These are phyloP conservation scores for Cephalotes varians DNA, from an alignment of 2,888 invertebrate genomes.

Conservation along the genomic window DNA sequence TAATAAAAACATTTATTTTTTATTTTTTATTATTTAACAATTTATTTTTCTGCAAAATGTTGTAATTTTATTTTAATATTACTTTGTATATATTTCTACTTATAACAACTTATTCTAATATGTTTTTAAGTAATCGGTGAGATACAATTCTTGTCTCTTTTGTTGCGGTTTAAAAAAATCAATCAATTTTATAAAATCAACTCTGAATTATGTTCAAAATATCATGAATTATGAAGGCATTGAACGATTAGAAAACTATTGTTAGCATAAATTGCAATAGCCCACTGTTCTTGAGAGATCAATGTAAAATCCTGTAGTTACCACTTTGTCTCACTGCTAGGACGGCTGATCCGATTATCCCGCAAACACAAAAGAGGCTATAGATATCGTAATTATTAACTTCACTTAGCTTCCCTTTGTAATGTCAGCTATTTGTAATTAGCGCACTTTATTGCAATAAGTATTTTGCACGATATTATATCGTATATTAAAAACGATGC, in stretches of 20 bases:
- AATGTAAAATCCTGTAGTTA: conserved; percentile 25
- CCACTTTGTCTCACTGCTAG: not conserved
- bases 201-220: not conserved
- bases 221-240: not conserved
- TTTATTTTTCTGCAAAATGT: too few relatives aligned
- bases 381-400: conserved; percentile 38
- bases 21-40: too few relatives aligned
- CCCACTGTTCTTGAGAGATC: conserved; percentile 4
- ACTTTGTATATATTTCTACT: not conserved
- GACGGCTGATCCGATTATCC: conserved; percentile 59
- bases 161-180: not conserved
- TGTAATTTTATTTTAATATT: not conserved
- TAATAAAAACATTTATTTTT: too few relatives aligned
- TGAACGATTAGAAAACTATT: conserved; percentile 19
- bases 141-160: not conserved
- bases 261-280: conserved; percentile 16
- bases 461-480: not conserved
- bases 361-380: conserved; percentile 52
- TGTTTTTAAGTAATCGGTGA: not conserved
- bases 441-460: not conserved
- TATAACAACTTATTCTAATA: not conserved
- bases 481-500: not conserved
- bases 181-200: not conserved
- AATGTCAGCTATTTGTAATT: conserved; percentile 21
- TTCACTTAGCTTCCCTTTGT: conserved; percentile 45